Conservation (phyloP, 1,140 invertebrate genomes). For the Drosophila grimshawi region DNA sequence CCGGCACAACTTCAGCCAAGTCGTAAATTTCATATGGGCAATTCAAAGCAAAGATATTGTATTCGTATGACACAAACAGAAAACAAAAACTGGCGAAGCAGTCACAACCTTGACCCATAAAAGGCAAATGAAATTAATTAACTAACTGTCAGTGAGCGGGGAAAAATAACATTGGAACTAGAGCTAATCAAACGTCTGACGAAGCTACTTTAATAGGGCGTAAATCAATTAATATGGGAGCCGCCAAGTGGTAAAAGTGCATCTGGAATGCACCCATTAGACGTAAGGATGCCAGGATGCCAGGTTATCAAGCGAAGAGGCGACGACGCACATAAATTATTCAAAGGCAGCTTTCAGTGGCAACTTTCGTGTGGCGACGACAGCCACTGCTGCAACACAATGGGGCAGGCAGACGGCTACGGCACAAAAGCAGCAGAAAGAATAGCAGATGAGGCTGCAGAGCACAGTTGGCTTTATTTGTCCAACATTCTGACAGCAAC, state of each 20-base stretch:
- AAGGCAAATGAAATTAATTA: slow-evolving; percentile 64
- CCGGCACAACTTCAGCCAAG: background rate
- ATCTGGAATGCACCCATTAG: slow-evolving; percentile 37
- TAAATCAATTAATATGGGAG: background rate
- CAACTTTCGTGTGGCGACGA: slow-evolving; percentile 8
- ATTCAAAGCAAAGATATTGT: slow-evolving; percentile 10
- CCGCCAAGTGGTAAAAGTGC: slow-evolving; percentile 12
- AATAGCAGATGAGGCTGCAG: slow-evolving; percentile 8
- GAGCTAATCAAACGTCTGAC: slow-evolving; percentile 1
- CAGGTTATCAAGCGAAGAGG: background rate
- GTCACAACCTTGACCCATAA: slow-evolving; percentile 57
- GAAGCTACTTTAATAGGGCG: background rate
- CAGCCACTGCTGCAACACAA: slow-evolving; percentile 24
- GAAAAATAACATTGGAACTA: background rate
- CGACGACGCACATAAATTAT: slow-evolving; percentile 53
- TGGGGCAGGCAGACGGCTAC: slow-evolving; percentile 20
- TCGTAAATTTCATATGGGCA: slow-evolving; percentile 25
- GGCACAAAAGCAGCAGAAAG: slow-evolving; percentile 19
- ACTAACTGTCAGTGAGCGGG: slow-evolving; percentile 20
- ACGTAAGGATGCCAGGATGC: slow-evolving; percentile 2
- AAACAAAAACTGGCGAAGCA: slow-evolving; percentile 10
- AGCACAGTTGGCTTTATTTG: slow-evolving; percentile 57
- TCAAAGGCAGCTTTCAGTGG: slow-evolving; percentile 35
- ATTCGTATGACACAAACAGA: slow-evolving; percentile 4
- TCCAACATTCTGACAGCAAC: slow-evolving; percentile 28